Evolutionary conservation across 2,113 vertebrate genomes (phyloP).

Genomic region (Xenotilapia caudafasciata): DNA sequence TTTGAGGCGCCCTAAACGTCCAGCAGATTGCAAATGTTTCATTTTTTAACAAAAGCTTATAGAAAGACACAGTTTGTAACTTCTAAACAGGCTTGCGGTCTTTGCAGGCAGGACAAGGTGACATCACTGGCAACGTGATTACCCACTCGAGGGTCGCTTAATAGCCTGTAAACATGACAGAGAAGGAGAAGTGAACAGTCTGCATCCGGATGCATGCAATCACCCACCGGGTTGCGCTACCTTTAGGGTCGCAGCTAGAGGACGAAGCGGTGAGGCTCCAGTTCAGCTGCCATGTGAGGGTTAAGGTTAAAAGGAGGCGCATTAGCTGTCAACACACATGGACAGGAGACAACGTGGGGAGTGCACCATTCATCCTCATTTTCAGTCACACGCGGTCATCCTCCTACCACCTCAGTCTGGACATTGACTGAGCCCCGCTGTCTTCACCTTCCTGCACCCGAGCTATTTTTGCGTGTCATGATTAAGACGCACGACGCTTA

Average conservation of each 20-base stretch:
- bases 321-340: conserved; percentile 18
- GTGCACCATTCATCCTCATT: conserved; percentile 29
- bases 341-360: not conserved
- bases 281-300: conserved; percentile 18
- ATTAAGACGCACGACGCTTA: conserved; percentile 34
- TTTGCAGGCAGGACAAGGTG: not conserved
- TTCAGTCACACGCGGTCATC: not conserved
- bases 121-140: conserved; percentile 3
- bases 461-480: not conserved
- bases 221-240: conserved; percentile 1
- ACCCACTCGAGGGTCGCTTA: not conserved
- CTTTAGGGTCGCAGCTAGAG: conserved; percentile 53
- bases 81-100: not conserved
- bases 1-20: not conserved
- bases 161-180: not conserved
- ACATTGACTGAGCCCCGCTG: conserved; percentile 11
- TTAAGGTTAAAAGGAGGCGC: not conserved
- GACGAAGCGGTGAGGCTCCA: not conserved
- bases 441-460: not conserved
- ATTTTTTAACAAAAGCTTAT: not conserved
- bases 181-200: not conserved
- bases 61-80: not conserved
- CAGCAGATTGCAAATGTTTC: not conserved
- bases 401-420: not conserved
- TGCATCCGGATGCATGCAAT: conserved; percentile 3